Conservation (phyloP, 2,113 vertebrate species). For the Scomber scombrus region DNA sequence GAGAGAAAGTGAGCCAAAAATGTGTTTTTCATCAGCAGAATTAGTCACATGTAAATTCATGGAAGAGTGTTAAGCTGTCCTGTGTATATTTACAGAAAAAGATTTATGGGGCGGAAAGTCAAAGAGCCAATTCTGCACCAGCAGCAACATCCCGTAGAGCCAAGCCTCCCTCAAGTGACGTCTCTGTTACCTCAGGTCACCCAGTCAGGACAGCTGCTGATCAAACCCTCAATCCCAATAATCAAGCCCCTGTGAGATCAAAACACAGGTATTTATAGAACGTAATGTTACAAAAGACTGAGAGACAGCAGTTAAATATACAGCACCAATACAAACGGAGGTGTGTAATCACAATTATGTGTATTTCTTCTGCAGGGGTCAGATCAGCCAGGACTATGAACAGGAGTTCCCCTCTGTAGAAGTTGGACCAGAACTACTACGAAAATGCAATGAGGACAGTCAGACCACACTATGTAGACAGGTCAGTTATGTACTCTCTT, state of each 20-base stretch:
- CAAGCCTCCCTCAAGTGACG: constrained; percentile 44
- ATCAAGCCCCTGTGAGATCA: constrained; percentile 33
- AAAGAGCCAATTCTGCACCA: constrained; percentile 41
- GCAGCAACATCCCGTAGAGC: constrained; percentile 50
- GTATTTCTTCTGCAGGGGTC: constrained; percentile 70
- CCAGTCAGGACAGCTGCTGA: constrained; percentile 34
- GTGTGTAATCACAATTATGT: background rate
- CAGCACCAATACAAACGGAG: background rate
- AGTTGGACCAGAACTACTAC: constrained; percentile 53
- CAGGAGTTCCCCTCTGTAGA: constrained; percentile 82
- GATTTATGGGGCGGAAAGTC: constrained; percentile 38
- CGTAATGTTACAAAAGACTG: too few species aligned
- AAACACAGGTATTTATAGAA: constrained; percentile 59
- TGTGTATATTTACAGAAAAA: constrained; percentile 47
- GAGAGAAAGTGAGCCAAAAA: constrained; percentile 26
- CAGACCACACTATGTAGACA: background rate
- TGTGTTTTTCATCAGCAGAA: background rate
- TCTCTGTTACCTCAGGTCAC: constrained; percentile 37
- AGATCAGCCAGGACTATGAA: constrained; percentile 84
- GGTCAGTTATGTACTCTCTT: constrained; percentile 16
- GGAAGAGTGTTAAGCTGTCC: background rate
- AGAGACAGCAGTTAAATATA: too few species aligned
- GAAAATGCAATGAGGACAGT: constrained; percentile 31
- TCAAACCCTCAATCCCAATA: constrained; percentile 32
- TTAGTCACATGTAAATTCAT: background rate